A percentile compares a stretch with the other conserved stretches of the same genome.
These are phyloP conservation scores for Sarotherodon lohbergeri DNA, from an alignment of 2,113 vertebrate species.

Conservation along the genomic window DNA sequence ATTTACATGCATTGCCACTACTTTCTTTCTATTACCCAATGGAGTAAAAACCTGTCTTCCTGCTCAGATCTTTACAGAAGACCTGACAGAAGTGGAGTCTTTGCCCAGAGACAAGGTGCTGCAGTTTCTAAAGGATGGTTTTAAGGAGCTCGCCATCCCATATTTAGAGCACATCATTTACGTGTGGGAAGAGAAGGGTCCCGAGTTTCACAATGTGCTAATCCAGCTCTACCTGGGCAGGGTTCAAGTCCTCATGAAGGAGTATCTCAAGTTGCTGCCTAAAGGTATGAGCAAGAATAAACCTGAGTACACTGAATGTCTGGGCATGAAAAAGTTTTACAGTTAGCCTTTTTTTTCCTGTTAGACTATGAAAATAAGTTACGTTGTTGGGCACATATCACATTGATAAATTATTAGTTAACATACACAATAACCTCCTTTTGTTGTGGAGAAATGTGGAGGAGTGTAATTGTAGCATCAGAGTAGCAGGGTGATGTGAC, in stretches of 20 bases:
- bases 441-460: background rate
- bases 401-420: background rate
- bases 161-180: conserved; percentile 94
- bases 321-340: background rate
- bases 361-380: background rate
- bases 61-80: conserved; percentile 94
- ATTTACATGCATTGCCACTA: background rate
- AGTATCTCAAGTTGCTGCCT: conserved; percentile 85
- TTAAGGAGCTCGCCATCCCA: conserved; percentile 87
- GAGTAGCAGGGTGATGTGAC: background rate
- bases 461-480: background rate
- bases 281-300: conserved; percentile 71
- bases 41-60: background rate
- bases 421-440: background rate
- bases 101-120: conserved; percentile 87
- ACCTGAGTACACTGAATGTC: background rate
- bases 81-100: conserved; percentile 91
- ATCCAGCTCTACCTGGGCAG: conserved; percentile 94
- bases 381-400: background rate
- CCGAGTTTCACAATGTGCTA: conserved; percentile 91
- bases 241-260: conserved; percentile 93
- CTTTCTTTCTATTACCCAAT: background rate
- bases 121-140: conserved; percentile 88
- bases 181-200: conserved; percentile 84
- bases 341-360: background rate